A percentile compares a stretch with the other conserved stretches of the same genome.
These are phyloP conservation scores for Sarcophaga variegata DNA, from an alignment of 2,888 invertebrate genomes.

Conservation along the genomic window DNA sequence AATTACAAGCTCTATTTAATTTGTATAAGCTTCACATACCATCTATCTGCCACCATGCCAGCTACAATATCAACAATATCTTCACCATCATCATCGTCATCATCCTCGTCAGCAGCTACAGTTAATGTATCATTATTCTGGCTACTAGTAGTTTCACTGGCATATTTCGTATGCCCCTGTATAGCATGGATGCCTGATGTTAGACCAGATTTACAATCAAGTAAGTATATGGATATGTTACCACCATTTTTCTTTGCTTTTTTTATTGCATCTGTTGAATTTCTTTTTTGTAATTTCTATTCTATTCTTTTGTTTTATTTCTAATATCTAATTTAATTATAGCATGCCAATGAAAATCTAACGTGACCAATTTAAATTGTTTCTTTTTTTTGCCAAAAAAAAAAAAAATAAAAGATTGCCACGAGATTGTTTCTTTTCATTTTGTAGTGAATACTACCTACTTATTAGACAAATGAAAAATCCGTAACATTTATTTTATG, in stretches of 20 bases:
- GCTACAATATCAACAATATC: conserved; percentile 27
- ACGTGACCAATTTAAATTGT: conserved; percentile 58
- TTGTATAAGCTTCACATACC: conserved; percentile 35
- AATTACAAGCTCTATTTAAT: conserved; percentile 66
- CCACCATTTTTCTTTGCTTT: conserved; percentile 1
- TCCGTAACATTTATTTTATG: background rate
- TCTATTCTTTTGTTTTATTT: conserved; percentile 62
- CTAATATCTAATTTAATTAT: conserved; percentile 62
- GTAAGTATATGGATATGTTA: conserved; percentile 73
- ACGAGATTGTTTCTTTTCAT: conserved; percentile 15
- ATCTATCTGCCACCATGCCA: conserved; percentile 44
- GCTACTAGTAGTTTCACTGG: conserved; percentile 63
- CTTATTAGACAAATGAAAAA: background rate
- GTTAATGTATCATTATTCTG: conserved; percentile 55
- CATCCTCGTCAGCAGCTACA: conserved; percentile 20
- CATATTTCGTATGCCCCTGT: conserved; percentile 62
- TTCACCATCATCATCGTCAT: conserved; percentile 7
- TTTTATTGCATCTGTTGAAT: conserved; percentile 18
- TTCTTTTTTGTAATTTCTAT: conserved; percentile 59
- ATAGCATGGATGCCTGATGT: conserved; percentile 80
- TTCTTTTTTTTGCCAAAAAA: conserved; percentile 23
- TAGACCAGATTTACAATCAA: conserved; percentile 78
- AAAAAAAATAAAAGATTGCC: conserved; percentile 21
- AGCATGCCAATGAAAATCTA: conserved; percentile 46
- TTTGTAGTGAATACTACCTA: background rate